Base-by-base conservation (phyloP, 1,140 invertebrate species). In the Schlechtendalia chinensis region DNA sequence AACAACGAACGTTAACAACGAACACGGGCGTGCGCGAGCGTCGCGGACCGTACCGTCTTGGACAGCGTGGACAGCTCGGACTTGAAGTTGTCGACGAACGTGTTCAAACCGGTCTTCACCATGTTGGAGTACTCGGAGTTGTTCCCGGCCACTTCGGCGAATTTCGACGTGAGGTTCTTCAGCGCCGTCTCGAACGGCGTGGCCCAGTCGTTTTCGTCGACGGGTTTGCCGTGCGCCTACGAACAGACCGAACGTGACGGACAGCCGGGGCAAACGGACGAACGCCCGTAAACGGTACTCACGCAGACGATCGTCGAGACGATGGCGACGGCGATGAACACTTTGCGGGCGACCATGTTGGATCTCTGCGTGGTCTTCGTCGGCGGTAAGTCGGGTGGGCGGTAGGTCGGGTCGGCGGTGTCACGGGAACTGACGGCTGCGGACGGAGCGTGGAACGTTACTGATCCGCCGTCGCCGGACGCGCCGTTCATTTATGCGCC, bases 291-390 rank as follows among this genome's bases (percentile, higher is more conserved):
- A 39, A 39, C 32, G 32, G 3, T 8, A 24, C 69, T 72, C 6
- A 32, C 27, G 11, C 5, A 19, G 19, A 24, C 69, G 16, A 72
- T 24, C 0, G 19, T 24, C 0, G 19, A 32, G 0, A 54, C 69
- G 69, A 72, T 0, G 50, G 69, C 50, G 24, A 72, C 27, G 50
- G 69, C 27, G 14, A 72, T n/a, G 27, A 72, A 19, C 8, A 72
- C 6, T 54, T 54, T 72, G 69, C 47, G 19, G 47, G 50, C 50
- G 0, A 72, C 69, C 69, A 72, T 72, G 1, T 53, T 72, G 24
- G 17, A 45, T n/a, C 3, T 16, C 17, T 5, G 5, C 17, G 17
- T 59, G 0, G 22, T 5, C 10, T 4, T 22, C 24, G 8, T 16
- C 24, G 67, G 50, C 32, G 11, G 22, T n/a, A 14, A 50, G 14